Conservation (phyloP, 2,888 invertebrate species). For the Aphrophora alni region DNA sequence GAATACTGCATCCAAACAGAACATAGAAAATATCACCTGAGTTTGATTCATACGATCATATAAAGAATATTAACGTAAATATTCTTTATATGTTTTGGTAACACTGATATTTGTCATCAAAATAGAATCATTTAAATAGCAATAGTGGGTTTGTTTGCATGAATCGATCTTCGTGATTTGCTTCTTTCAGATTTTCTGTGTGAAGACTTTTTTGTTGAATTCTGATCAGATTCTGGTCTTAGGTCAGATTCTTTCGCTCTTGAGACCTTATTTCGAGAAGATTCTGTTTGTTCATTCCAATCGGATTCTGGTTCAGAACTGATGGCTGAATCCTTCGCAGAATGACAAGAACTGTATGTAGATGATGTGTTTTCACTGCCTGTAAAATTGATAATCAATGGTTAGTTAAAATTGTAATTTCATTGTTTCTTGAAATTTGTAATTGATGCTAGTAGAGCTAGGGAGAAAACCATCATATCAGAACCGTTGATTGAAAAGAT, state of each 20-base stretch:
- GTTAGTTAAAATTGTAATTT: background rate
- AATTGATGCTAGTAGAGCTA: no score
- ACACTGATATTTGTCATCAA: background rate
- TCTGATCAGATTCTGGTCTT: constrained; percentile 36
- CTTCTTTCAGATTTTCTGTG: background rate
- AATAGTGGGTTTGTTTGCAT: background rate
- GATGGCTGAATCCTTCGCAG: constrained; percentile 41
- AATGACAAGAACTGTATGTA: constrained; percentile 38
- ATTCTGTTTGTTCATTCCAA: constrained; percentile 43
- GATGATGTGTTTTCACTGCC: constrained; percentile 24
- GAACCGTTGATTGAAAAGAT: no score
- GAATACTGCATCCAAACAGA: background rate
- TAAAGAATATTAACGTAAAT: background rate
- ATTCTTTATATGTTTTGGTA: background rate
- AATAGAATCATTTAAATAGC: background rate
- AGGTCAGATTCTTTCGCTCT: constrained; percentile 2
- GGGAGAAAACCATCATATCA: no score
- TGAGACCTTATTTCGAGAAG: background rate
- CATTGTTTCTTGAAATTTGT: no score
- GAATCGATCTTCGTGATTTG: background rate
- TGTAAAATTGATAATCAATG: constrained; percentile 14
- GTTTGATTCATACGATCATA: background rate
- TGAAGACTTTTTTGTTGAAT: background rate
- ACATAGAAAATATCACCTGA: background rate
- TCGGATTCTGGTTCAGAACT: constrained; percentile 54